Percentiles rank a stretch among this genome's conserved stretches.
Conservation (phyloP, 2,888 invertebrate species). For the Drosophila lutescens region DNA sequence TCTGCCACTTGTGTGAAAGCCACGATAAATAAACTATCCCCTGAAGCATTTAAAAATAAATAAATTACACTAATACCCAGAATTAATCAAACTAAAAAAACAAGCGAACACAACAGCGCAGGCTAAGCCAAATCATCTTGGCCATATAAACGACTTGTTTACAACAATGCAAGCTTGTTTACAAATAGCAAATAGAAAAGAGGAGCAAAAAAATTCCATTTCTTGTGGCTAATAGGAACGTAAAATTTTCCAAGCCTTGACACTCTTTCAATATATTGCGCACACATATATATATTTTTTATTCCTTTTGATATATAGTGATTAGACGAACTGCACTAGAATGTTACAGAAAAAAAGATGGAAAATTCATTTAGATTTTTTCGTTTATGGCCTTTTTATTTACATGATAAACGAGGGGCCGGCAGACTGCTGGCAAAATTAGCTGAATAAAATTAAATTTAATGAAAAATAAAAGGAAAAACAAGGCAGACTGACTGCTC, state of each 20-base stretch:
- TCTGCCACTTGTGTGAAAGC: slow-evolving; percentile 1
- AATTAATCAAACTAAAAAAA: slow-evolving; percentile 64
- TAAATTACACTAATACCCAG: slow-evolving; percentile 69
- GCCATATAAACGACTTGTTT: slow-evolving; percentile 68
- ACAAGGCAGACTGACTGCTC: slow-evolving; percentile 23
- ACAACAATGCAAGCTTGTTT: slow-evolving; percentile 69
- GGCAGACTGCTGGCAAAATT: slow-evolving; percentile 52
- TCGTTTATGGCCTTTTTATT: slow-evolving; percentile 64
- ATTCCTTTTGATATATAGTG: slow-evolving; percentile 33
- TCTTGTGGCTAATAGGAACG: slow-evolving; percentile 46
- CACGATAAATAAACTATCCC: slow-evolving; percentile 16
- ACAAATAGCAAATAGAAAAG: slow-evolving; percentile 57
- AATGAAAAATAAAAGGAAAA: slow-evolving; percentile 72
- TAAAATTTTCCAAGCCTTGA: slow-evolving; percentile 72
- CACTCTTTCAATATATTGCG: slow-evolving; percentile 59
- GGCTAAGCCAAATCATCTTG: slow-evolving; percentile 34
- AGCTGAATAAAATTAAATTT: slow-evolving; percentile 70
- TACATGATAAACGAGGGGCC: slow-evolving; percentile 46
- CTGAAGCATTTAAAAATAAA: slow-evolving; percentile 66
- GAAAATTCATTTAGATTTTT: slow-evolving; percentile 42
- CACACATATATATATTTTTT: slow-evolving; percentile 22
- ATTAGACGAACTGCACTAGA: slow-evolving; percentile 50
- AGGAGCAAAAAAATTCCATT: slow-evolving; percentile 45
- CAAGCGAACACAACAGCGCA: slow-evolving; percentile 25
- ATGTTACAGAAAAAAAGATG: slow-evolving; percentile 10